Evolutionary conservation across 23 tunicate genomes (phyloP), one percentile per base, ranked within the genome.

Genomic region (Styela clava): DNA sequence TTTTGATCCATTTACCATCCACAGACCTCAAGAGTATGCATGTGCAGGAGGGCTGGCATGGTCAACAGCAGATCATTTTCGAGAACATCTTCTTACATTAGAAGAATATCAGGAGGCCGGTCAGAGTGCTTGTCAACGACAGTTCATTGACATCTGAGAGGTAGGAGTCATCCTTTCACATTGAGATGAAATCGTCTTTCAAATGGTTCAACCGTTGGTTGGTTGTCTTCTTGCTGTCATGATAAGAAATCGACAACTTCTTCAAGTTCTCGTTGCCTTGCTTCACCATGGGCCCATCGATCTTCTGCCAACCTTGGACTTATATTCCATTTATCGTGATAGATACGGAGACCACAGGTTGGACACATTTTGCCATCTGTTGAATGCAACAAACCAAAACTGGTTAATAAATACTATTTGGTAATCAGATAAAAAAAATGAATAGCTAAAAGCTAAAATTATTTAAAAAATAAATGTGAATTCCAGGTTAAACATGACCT

Each of bases 281-380:
- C 98, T 84, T 93, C 93, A 23, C 88, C 74, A 61, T 93, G 92
- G 19, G 98, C 99, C 96, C 96, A 89, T 68, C 99, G 52, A 23
- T 79, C 88, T 86, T 95, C 99, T 19, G 95, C 92, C 31, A 95
- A 33, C 63, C 62, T 79, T 24, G 99, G 99, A 25, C 86, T 68
- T 16, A 95, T 86, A 34, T 86, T 90, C 94, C 93, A 95, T 76
- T 95, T 95, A 81, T 95, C 96, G 72, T 95, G 99, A 77, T 79
- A 86, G 18, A 95, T 85, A 23, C 96, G 89, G 2, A 31, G 70
- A 25, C 74, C 61, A 68, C 99, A 95, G 26, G 21, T 79, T 31
- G 87, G 92, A 72, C 99, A 95, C 72, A 86, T 86, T 68, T 95
- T 95, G 2, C 99, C 99, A 28, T 84, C 96, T 84, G 83, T 28